These are phyloP conservation scores for Calameuta idolon DNA, from an alignment of 2,888 invertebrate species.

Conservation along the genomic window DNA sequence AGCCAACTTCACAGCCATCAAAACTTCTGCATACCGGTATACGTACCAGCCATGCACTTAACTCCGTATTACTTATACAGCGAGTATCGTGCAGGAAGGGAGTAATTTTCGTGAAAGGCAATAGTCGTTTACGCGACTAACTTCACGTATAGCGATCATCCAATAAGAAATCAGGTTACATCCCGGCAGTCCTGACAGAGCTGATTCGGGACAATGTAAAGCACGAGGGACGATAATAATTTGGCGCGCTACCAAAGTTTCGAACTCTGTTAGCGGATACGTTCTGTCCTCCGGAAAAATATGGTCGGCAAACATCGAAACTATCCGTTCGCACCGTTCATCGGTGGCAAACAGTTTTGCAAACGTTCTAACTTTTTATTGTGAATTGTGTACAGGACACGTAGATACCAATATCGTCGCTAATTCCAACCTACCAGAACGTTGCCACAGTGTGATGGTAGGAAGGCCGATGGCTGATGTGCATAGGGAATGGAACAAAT, in stretches of 20 bases:
- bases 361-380: neutral
- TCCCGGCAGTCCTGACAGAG: constrained; percentile 20
- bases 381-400: neutral
- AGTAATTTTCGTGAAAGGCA: neutral
- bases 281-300: constrained; percentile 49
- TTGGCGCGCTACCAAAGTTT: constrained; percentile 55
- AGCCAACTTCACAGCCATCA: neutral
- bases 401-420: neutral
- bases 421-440: neutral
- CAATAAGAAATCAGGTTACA: constrained; percentile 35
- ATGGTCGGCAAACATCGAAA: constrained; percentile 46
- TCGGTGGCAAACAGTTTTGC: neutral
- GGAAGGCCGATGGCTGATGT: neutral
- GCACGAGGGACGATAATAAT: constrained; percentile 47
- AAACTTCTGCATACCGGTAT: neutral
- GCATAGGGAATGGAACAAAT: neutral
- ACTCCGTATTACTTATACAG: neutral
- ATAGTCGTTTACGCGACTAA: neutral
- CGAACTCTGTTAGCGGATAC: constrained; percentile 48
- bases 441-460: neutral
- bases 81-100: neutral
- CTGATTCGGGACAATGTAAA: constrained; percentile 45
- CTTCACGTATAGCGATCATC: neutral
- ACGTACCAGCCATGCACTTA: neutral
- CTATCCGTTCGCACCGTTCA: neutral